phyloP scores from a whole-genome alignment of 37 sponge, comb jelly and placozoan genomes.

The Diacarnus erythraeanus region DNA sequence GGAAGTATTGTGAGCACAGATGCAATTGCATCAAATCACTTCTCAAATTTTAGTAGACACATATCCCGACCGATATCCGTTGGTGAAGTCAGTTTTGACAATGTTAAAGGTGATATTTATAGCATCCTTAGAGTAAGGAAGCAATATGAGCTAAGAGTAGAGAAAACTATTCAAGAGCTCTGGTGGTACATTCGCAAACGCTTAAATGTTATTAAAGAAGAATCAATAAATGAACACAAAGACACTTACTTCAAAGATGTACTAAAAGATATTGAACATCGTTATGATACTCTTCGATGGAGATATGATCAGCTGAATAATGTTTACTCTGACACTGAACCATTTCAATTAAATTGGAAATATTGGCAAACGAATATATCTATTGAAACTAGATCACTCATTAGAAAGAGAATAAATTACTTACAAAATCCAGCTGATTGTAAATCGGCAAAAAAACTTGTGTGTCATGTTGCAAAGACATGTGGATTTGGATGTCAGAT shows the following conservation, averaged over 20 bases:
- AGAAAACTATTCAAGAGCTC: slow-evolving; percentile 50
- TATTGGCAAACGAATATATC: slow-evolving; percentile 35
- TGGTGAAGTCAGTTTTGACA: no score
- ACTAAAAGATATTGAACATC: slow-evolving; percentile 15
- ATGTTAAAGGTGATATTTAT: no score
- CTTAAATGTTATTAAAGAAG: slow-evolving; percentile 11
- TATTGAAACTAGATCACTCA: background rate
- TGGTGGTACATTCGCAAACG: slow-evolving; percentile 59
- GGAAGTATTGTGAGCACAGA: background rate
- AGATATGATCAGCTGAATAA: background rate
- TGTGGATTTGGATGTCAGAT: slow-evolving; percentile 91
- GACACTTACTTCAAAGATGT: background rate
- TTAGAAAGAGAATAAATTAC: slow-evolving; percentile 40
- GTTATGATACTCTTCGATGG: slow-evolving; percentile 3
- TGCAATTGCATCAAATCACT: background rate
- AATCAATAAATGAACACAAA: background rate
- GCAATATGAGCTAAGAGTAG: slow-evolving; percentile 15
- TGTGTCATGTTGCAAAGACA: slow-evolving; percentile 61
- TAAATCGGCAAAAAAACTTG: slow-evolving; percentile 46
- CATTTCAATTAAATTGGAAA: slow-evolving; percentile 16
- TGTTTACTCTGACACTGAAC: background rate
- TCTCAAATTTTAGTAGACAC: no score
- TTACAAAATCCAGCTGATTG: slow-evolving; percentile 70
- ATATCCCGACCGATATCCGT: no score
- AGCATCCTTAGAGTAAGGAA: slow-evolving; percentile 12